Conservation (phyloP, 2,113 vertebrate species). For the Macheiramphus alcinus region DNA sequence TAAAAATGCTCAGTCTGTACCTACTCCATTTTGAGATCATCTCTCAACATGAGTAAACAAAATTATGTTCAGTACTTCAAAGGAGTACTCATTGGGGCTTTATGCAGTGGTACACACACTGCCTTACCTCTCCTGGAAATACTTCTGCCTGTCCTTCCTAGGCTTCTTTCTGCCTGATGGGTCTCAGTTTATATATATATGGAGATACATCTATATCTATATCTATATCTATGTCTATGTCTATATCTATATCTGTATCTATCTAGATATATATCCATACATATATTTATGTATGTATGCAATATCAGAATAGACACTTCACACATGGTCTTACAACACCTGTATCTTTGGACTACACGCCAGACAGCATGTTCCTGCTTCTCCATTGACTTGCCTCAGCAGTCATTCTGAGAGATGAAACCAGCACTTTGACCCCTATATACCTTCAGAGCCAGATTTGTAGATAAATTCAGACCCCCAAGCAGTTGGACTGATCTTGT, state of each 20-base stretch:
- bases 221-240: not conserved
- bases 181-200: not conserved
- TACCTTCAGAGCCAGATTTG: not conserved
- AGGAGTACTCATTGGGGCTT: not conserved
- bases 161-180: not conserved
- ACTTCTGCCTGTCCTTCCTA: not conserved
- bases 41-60: not conserved
- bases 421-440: not conserved
- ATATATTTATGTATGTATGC: too few relatives aligned
- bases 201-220: not conserved
- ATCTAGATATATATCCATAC: too few relatives aligned
- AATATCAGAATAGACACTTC: not conserved
- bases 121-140: not conserved
- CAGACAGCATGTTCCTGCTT: not conserved
- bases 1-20: not conserved
- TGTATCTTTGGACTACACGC: fast-evolving
- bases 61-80: not conserved
- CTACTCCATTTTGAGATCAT: not conserved
- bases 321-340: not conserved
- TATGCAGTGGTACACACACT: too few relatives aligned
- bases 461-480: not conserved
- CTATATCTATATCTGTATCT: not conserved
- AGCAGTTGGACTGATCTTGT: too few relatives aligned
- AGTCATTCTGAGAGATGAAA: not conserved
- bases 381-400: not conserved